Conservation (phyloP, 2,888 invertebrate species). For the Euplagia quadripunctaria region DNA sequence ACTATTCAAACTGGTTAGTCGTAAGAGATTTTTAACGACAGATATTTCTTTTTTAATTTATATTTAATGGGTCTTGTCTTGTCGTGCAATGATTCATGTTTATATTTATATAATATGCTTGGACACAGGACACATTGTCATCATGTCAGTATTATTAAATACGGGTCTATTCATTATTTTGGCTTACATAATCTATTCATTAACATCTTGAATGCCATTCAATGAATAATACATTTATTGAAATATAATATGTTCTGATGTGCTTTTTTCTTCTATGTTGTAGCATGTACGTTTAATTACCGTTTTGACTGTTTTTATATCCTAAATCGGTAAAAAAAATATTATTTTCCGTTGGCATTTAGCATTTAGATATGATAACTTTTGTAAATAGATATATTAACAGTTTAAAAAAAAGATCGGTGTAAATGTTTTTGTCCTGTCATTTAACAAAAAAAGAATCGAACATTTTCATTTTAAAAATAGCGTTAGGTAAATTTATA, state of each 20-base stretch:
- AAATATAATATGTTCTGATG: neutral
- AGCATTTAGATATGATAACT: too few relatives aligned
- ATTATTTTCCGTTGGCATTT: too few relatives aligned
- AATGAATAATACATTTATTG: constrained; percentile 15
- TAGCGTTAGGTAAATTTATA: too few relatives aligned
- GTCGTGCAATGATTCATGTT: constrained; percentile 49
- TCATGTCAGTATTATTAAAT: constrained; percentile 51
- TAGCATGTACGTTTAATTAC: neutral
- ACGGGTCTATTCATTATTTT: constrained; percentile 31
- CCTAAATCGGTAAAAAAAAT: too few relatives aligned
- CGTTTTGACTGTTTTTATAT: neutral
- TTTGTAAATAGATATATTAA: too few relatives aligned
- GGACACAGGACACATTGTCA: constrained; percentile 30
- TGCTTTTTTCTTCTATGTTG: neutral
- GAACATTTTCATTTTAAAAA: too few relatives aligned
- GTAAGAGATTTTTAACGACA: constrained; percentile 24
- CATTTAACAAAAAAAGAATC: too few relatives aligned
- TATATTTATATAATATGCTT: constrained; percentile 35
- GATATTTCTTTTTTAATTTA: constrained; percentile 45
- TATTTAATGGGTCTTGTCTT: constrained; percentile 41
- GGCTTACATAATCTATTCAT: constrained; percentile 37
- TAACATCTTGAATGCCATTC: constrained; percentile 30
- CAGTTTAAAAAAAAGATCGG: too few relatives aligned
- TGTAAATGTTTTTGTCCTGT: too few relatives aligned
- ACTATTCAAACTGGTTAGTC: constrained; percentile 24